Evolutionary conservation across 2,797 vertebrate species (phyloP), one percentile per base, ranked within the genome.

Genomic region (Tiaroga cobitis): DNA sequence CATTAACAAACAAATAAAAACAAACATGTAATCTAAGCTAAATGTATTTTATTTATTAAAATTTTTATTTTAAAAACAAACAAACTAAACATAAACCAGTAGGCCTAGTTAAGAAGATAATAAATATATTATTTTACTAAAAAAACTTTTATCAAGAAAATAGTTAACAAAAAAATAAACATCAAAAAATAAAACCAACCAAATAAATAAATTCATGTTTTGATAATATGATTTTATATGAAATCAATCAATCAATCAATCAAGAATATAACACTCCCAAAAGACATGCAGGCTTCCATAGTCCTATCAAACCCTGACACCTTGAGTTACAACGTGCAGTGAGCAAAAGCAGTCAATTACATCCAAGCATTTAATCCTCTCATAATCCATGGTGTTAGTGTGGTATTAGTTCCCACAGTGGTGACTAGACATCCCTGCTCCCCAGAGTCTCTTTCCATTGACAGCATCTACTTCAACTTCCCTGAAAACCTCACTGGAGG

Each of bases 301-400:
- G 41, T 34, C 26, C 76, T 86, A 80, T 51, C 43, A 26, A 56
- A 73, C 82, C 73, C 46, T 67, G n/a, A 81, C 82, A 83, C 65
- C 85, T 88, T 83, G 85, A 81, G 61, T 51, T 77, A 86, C 72
- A 61, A 80, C 43, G 39, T 19, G 49, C 61, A 26, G 80, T 68
- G 63, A 82, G 74, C 59, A 56, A 87, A 86, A 82, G 59, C 75
- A 75, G 81, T 85, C 83, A 88, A 87, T 89, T 88, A 88, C 80
- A 65, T 77, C 49, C 74, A 87, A 85, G 83, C 84, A 83, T 82
- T 88, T 90, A 90, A 88, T 90, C 87, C 81, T 72, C 41, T 61
- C 24, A 69, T 83, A 88, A 87, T 86, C 85, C 32, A 39, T 21
- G 82, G 84, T 86, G 81, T 84, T 88, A 59, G 43, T 70, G 83